Evolutionary conservation across 2,113 vertebrate species (phyloP).

Genomic region (Salvelinus namaycush): DNA sequence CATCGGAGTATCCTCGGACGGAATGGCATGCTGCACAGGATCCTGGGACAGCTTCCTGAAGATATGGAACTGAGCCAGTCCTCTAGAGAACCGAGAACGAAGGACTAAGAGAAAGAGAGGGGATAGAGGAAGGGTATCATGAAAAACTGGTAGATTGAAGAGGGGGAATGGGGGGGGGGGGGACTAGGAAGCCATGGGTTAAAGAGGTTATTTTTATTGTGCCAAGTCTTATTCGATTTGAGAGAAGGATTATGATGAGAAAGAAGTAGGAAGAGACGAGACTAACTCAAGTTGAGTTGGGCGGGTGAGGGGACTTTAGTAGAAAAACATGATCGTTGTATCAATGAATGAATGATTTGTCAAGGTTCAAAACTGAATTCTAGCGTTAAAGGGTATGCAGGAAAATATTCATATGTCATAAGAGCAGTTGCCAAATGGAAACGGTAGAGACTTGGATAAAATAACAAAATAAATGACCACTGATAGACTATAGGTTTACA

Average conservation of each 20-base stretch:
- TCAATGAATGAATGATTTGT: constrained; percentile 24
- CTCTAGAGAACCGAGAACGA: constrained; percentile 16
- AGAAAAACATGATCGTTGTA: constrained; percentile 37
- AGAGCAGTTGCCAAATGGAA: constrained; percentile 65
- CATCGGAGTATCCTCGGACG: constrained; percentile 87
- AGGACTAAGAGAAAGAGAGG: constrained; percentile 16
- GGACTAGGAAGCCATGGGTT: background rate
- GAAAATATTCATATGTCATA: background rate
- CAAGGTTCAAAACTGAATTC: constrained; percentile 30
- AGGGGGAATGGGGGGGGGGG: background rate
- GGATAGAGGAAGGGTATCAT: constrained; percentile 1
- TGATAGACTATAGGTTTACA: constrained; percentile 40
- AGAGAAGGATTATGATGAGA: constrained; percentile 44
- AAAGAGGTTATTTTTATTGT: constrained; percentile 53
- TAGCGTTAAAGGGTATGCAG: background rate
- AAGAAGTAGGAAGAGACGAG: background rate
- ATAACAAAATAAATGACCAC: constrained; percentile 22
- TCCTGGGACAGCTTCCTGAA: constrained; percentile 99
- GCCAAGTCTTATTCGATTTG: constrained; percentile 58
- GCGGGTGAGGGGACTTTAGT: constrained; percentile 4
- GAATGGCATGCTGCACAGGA: constrained; percentile 95
- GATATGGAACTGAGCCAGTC: constrained; percentile 87
- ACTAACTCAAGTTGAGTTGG: constrained; percentile 38
- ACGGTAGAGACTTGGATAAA: constrained; percentile 51
- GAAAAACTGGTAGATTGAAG: background rate